Evolutionary conservation across 2,797 vertebrate genomes (phyloP).

Genomic region (Brotula barbata): DNA sequence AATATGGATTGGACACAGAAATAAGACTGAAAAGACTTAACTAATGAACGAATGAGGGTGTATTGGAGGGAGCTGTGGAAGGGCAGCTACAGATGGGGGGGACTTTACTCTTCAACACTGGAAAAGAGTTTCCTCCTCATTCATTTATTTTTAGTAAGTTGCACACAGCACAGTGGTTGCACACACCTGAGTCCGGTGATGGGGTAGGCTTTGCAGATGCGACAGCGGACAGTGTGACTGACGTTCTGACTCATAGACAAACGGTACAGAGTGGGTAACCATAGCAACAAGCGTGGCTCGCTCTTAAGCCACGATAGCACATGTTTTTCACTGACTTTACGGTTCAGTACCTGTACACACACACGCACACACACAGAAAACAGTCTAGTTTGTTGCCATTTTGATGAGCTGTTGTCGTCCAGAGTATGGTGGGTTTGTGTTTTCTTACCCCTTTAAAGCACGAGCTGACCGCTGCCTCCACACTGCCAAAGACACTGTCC

Average conservation of each 20-base stretch:
- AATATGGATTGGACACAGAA: too few relatives aligned
- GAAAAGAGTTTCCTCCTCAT: too few relatives aligned
- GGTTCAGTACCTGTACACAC: constrained; percentile 73
- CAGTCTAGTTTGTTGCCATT: not conserved
- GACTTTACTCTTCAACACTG: too few relatives aligned
- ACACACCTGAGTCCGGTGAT: constrained; percentile 64
- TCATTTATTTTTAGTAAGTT: too few relatives aligned
- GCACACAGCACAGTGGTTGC: too few relatives aligned
- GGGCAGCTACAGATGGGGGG: too few relatives aligned
- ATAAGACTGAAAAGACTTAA: too few relatives aligned
- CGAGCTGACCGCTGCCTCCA: constrained; percentile 76
- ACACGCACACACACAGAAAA: not conserved
- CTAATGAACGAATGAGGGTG: too few relatives aligned
- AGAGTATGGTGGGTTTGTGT: not conserved
- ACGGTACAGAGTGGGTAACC: constrained; percentile 82
- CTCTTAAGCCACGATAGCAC: constrained; percentile 83
- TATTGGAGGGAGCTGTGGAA: too few relatives aligned
- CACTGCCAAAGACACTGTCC: constrained; percentile 65
- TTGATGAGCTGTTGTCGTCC: not conserved
- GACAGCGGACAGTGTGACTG: constrained; percentile 79
- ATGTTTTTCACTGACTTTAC: constrained; percentile 71
- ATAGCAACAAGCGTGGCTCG: constrained; percentile 82
- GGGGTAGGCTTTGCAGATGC: constrained; percentile 76
- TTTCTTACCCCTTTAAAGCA: constrained; percentile 75
- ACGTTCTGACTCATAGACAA: constrained; percentile 75